These are phyloP conservation scores for Rhynchopsitta pachyrhyncha DNA, from an alignment of 2,113 vertebrate genomes.

Conservation along the genomic window DNA sequence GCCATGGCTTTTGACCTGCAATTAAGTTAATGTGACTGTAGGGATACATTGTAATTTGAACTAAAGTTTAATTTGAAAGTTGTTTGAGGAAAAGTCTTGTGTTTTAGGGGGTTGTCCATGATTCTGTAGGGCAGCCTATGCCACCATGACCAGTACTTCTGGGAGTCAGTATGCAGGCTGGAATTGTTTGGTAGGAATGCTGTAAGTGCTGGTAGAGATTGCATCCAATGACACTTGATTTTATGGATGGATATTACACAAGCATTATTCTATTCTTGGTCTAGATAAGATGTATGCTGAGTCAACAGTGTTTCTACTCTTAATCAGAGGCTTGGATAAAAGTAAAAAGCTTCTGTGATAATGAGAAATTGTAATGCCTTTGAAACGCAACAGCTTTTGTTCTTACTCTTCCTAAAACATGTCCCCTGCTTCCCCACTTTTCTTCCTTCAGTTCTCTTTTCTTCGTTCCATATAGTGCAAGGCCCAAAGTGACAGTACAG, in stretches of 20 bases:
- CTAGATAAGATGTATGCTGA: background rate
- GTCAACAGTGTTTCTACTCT: background rate
- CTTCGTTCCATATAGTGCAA: background rate
- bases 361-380: background rate
- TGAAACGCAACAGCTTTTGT: background rate
- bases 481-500: background rate
- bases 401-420: background rate
- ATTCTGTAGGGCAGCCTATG: background rate
- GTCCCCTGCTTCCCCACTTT: background rate
- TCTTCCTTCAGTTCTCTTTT: background rate
- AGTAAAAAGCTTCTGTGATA: background rate
- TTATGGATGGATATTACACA: background rate
- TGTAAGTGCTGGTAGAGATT: background rate
- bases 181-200: background rate
- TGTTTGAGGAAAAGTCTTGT: background rate
- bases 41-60: accelerated
- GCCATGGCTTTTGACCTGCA: background rate
- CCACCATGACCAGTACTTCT: background rate
- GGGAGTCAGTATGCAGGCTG: background rate
- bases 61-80: background rate
- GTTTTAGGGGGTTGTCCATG: background rate
- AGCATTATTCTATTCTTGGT: background rate
- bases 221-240: accelerated
- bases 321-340: background rate
- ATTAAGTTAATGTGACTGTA: background rate